Evolutionary conservation across 2,888 invertebrate genomes (phyloP), one percentile per base, ranked within the genome.

Genomic region (Yponomeuta sedellus): DNA sequence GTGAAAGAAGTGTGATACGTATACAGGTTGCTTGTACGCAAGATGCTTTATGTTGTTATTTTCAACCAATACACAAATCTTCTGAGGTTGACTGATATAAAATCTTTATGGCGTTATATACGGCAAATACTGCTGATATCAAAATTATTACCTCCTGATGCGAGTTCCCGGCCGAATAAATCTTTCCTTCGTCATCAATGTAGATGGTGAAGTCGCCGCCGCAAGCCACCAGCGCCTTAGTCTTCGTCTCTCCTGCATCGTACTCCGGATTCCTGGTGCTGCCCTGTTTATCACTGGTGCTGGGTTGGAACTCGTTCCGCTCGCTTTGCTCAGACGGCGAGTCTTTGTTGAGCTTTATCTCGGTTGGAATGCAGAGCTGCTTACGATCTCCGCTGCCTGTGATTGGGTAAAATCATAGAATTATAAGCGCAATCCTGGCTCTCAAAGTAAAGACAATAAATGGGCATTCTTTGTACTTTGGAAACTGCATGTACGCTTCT

Each of bases 171-270:
- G 96, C 96, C 10, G 94, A 94, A 80, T 94, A 94, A 40, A 97
- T 86, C 71, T 93, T 93, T 28, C 95, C 95, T 65, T 89, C 91
- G 66, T 92, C 88, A 70, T 93, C 93, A 65, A 96, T 88, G 39
- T 94, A 95, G 68, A 96, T 88, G 0, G 95, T 96, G 75, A 94
- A 96, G 81, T 96, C 96, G 19, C 94, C 94, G 0, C 97, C 97
- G 75, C 96, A 96, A 34, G 93, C 93, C 57, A 95, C 91, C 76
- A 87, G 68, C 8, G 86, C 83, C 64, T 74, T 83, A 0, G 80
- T 82, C 11, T 77, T 76, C 8, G 74, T 62, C 20, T 16, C 65
- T 12, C 34, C 75, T 71, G 73, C 79, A 59, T 80, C 83, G 34
- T 71, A 72, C 52, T 80, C 81, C 2, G 82, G 77, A 0, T 80